Evolutionary conservation across 2,113 vertebrate species (phyloP), one percentile per base, ranked within the genome.

Genomic region (Pygoscelis antarcticus): DNA sequence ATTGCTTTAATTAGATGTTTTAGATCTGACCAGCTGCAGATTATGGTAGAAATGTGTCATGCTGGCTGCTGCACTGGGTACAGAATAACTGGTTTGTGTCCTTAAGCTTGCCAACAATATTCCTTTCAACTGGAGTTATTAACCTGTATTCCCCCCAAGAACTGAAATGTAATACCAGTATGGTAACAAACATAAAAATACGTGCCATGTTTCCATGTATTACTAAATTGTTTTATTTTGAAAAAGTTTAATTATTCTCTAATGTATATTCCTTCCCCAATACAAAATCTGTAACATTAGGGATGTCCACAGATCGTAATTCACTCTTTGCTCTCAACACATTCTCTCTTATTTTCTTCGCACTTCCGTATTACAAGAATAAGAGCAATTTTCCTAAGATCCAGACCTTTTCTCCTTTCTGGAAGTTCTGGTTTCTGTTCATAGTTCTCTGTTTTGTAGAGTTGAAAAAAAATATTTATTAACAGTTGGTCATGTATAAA

Each of bases 1-100:
- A 94, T 91, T 91, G 52, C 47, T 91, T 95, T 89, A 93, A 95
- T 93, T 93, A 95, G 76, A 78, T 62, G 42, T 23, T 92, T 90
- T 95, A 83, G 65, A 92, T 36, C 64, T 87, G 91, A 96, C 77
- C 72, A 87, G 19, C 60, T 87, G 83, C 83, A 21, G 20, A 60
- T 75, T 81, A 66, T 44, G n/a, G 83, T 70, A 83, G 83, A 77
- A 93, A 70, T 70, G n/a, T 58, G 54, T 84, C 9, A 0, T 58
- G 38, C 66, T 70, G 64, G 38, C 60, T 87, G 86, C 55, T 72
- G 38, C 84, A 32, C 46, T 29, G 49, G 25, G 47, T 62, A 29
- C 30, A 78, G 42, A 94, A 82, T 66, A 87, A 64, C 42, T 90
- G 38, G 32, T 46, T 87, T 61, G 51, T 70, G 65, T 66, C n/a